A percentile compares a stretch with the other conserved stretches of the same genome.
Evolutionary conservation across 1,140 invertebrate genomes (phyloP).

Genomic region (Stegodyphus mimosarum): DNA sequence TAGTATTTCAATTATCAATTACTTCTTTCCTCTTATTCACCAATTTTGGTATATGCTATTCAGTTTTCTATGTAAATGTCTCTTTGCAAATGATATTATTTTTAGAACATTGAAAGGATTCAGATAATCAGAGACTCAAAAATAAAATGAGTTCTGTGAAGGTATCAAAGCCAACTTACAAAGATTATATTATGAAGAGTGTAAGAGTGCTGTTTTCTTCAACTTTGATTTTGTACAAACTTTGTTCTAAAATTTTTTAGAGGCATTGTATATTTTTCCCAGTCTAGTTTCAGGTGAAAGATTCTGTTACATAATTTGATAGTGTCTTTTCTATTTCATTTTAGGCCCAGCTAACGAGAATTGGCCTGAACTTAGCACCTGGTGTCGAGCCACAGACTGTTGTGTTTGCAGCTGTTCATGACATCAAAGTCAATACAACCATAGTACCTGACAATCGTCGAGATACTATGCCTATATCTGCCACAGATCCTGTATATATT

Average conservation of each 20-base stretch:
- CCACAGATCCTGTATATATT: constrained; percentile 69
- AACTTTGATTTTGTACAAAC: too few species aligned
- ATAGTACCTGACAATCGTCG: constrained; percentile 77
- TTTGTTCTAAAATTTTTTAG: too few species aligned
- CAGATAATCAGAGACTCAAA: background rate
- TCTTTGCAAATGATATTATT: background rate
- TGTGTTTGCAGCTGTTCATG: constrained; percentile 89
- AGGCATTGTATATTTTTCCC: too few species aligned
- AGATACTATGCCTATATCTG: constrained; percentile 67
- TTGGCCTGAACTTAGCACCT: constrained; percentile 74
- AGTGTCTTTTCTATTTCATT: constrained; percentile 63
- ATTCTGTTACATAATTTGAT: too few species aligned
- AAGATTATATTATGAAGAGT: too few species aligned
- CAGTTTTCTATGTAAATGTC: background rate
- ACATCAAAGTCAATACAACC: constrained; percentile 84
- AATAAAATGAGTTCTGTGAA: too few species aligned
- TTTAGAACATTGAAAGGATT: background rate
- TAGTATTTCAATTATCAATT: too few species aligned
- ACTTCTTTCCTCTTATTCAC: background rate
- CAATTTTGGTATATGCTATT: background rate
- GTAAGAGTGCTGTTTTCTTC: too few species aligned
- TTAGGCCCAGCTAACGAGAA: constrained; percentile 85
- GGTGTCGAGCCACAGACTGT: constrained; percentile 80
- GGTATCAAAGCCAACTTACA: too few species aligned
- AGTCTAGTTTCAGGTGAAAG: too few species aligned